These are phyloP conservation scores for Lasius platythorax DNA, from an alignment of 2,888 invertebrate genomes.

Conservation along the genomic window DNA sequence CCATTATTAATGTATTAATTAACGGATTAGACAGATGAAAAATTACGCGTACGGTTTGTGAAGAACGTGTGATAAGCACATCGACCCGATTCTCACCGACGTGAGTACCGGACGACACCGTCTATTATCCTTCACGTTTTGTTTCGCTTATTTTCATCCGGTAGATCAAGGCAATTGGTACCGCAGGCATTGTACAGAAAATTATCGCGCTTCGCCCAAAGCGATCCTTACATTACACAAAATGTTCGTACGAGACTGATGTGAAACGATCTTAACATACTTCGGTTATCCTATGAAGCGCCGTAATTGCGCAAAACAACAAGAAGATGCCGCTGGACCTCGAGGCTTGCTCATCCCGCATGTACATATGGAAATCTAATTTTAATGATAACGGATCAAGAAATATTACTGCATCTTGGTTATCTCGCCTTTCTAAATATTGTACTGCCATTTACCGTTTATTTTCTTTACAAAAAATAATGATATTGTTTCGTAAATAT, in stretches of 20 bases:
- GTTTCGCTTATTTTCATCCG: constrained; percentile 58
- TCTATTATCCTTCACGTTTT: constrained; percentile 47
- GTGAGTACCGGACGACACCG: constrained; percentile 52
- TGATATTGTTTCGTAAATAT: not conserved
- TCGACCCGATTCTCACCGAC: constrained; percentile 54
- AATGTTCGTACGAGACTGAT: constrained; percentile 51
- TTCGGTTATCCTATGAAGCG: constrained; percentile 40
- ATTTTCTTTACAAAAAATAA: not conserved
- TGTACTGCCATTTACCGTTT: constrained; percentile 12
- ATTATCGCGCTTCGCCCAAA: constrained; percentile 53
- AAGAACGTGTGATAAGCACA: constrained; percentile 50
- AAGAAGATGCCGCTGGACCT: constrained; percentile 30
- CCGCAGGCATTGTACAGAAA: constrained; percentile 55
- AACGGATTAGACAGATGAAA: constrained; percentile 41
- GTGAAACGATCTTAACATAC: constrained; percentile 53
- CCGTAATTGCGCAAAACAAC: constrained; percentile 50
- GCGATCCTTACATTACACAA: constrained; percentile 56
- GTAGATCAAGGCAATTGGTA: constrained; percentile 56
- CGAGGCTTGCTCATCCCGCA: constrained; percentile 38
- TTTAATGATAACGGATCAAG: constrained; percentile 48
- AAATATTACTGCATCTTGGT: constrained; percentile 13
- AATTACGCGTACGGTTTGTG: constrained; percentile 26
- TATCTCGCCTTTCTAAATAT: constrained; percentile 14
- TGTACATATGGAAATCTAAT: constrained; percentile 51
- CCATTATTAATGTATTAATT: constrained; percentile 49